phyloP scores from a whole-genome alignment of 2,888 invertebrate genomes.

The Psococerastis gibbosa region DNA sequence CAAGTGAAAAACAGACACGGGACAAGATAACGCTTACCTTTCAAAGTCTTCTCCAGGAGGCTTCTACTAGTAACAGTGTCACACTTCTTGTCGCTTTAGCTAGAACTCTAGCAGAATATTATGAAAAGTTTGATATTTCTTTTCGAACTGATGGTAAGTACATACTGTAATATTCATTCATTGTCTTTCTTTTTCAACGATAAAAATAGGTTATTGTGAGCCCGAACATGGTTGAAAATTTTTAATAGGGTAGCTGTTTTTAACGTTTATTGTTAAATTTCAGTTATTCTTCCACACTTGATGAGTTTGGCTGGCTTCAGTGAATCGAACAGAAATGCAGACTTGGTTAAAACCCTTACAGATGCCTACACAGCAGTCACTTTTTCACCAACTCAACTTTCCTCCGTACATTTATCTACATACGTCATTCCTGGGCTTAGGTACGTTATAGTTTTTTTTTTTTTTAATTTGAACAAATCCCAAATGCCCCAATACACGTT shows the following conservation, averaged over 20 bases:
- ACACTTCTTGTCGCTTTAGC: slow-evolving; percentile 37
- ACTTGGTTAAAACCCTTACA: slow-evolving; percentile 38
- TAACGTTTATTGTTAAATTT: too few relatives aligned
- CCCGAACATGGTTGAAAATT: too few relatives aligned
- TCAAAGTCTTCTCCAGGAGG: slow-evolving; percentile 27
- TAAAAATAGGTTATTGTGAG: too few relatives aligned
- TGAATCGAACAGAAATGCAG: slow-evolving; percentile 28
- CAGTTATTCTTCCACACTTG: slow-evolving; percentile 42
- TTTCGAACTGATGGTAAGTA: slow-evolving; percentile 4
- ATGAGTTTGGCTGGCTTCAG: slow-evolving; percentile 25
- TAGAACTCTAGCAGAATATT: slow-evolving; percentile 37
- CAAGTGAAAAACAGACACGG: slow-evolving; percentile 29
- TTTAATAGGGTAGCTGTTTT: too few relatives aligned
- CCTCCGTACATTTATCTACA: slow-evolving; percentile 28
- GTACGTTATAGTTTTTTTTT: too few relatives aligned
- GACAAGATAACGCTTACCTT: slow-evolving; percentile 35
- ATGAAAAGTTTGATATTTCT: slow-evolving; percentile 29
- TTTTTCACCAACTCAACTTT: slow-evolving; percentile 28
- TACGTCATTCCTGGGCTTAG: slow-evolving; percentile 32
- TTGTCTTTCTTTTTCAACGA: too few relatives aligned
- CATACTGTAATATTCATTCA: too few relatives aligned
- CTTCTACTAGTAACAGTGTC: slow-evolving; percentile 25
- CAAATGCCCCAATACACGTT: too few relatives aligned
- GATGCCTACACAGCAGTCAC: slow-evolving; percentile 42
- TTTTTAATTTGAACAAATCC: too few relatives aligned